Conservation (phyloP, 2,797 vertebrate genomes). For the Orestias chungarensis region DNA sequence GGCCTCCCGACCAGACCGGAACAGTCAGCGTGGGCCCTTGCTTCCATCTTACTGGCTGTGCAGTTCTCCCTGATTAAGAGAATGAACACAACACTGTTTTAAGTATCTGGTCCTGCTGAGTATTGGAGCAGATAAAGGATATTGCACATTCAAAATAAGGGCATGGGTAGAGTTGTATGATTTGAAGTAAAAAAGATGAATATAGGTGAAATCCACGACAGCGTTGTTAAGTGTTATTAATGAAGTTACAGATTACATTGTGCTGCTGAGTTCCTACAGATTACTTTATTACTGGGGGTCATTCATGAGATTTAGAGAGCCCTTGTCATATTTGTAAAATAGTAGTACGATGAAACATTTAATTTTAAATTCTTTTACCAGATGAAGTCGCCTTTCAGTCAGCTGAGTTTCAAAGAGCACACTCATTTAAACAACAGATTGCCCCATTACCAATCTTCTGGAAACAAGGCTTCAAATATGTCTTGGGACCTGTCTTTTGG, state of each 20-base stretch:
- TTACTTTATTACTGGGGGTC: constrained; percentile 15
- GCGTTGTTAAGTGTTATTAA: constrained; percentile 2
- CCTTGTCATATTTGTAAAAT: constrained; percentile 3
- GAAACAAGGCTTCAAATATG: too few species aligned
- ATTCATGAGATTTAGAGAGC: not conserved
- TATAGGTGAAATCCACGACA: not conserved
- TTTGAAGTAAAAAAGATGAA: constrained; percentile 7
- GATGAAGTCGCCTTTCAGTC: too few species aligned
- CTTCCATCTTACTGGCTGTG: too few species aligned
- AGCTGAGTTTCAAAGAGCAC: too few species aligned
- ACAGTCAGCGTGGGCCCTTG: too few species aligned
- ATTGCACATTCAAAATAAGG: not conserved
- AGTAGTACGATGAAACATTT: constrained; percentile 5
- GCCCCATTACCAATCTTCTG: too few species aligned
- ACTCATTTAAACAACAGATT: too few species aligned
- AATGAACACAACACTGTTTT: not conserved
- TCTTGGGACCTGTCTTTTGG: too few species aligned
- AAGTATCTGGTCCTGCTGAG: not conserved
- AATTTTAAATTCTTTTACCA: not conserved
- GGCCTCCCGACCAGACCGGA: too few species aligned
- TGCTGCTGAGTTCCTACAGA: not conserved
- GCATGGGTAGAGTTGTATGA: not conserved
- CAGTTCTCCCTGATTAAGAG: not conserved
- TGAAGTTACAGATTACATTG: constrained; percentile 11
- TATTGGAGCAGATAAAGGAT: not conserved